Evolutionary conservation across 2,888 invertebrate genomes (phyloP).

Genomic region (Copidosoma aretas): DNA sequence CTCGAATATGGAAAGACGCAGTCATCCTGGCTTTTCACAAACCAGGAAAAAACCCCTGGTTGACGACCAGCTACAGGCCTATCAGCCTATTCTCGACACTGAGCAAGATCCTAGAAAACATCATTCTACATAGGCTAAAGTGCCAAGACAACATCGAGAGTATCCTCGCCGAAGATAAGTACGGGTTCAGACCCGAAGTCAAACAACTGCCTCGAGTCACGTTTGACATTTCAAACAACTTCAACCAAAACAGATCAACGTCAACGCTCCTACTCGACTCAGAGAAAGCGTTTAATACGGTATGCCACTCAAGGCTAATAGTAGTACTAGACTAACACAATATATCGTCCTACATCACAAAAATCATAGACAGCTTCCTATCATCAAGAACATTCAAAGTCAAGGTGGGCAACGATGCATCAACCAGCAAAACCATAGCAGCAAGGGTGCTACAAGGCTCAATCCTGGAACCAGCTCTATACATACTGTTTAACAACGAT

Average conservation of each 20-base stretch:
- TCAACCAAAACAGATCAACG: neutral
- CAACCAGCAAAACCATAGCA: neutral
- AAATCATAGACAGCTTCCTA: neutral
- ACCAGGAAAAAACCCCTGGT: constrained; percentile 2
- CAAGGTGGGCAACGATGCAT: constrained; percentile 1
- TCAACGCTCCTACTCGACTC: neutral
- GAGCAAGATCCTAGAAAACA: too few species aligned
- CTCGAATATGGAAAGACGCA: neutral
- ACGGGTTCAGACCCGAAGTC: too few species aligned
- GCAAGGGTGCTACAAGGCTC: constrained; percentile 46
- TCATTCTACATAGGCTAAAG: too few species aligned
- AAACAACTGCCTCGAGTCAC: neutral
- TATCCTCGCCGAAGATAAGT: too few species aligned
- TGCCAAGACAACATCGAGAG: too few species aligned
- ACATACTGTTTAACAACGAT: constrained; percentile 3
- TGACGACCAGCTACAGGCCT: neutral
- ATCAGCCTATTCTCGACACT: neutral
- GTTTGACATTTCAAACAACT: neutral
- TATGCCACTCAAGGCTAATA: neutral
- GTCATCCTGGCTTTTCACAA: constrained; percentile 1
- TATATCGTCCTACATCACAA: neutral
- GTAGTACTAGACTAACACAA: neutral
- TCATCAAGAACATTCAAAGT: neutral
- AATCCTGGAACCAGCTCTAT: neutral
- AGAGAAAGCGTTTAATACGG: neutral